Conservation (phyloP, 30 jellyfish, hydroid and myxozoan species). For the Hydractinia echinata region DNA sequence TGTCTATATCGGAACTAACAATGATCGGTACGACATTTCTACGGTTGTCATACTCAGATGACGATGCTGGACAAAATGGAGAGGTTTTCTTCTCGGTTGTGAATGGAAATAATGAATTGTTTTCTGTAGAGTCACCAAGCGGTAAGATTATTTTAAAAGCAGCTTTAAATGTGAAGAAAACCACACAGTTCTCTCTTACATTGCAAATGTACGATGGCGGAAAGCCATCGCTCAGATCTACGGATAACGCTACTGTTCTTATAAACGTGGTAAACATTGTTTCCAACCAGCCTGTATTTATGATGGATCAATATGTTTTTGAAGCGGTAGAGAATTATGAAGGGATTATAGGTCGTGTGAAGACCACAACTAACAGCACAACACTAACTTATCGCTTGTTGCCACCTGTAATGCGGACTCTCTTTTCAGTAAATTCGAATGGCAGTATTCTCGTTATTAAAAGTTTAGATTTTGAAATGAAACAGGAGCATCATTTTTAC, state of each 20-base stretch:
- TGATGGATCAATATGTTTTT: not conserved
- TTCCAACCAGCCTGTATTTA: not conserved
- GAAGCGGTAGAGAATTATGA: not conserved
- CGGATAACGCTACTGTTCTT: slow-evolving; percentile 46
- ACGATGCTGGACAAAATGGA: slow-evolving; percentile 50
- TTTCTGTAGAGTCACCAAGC: not conserved
- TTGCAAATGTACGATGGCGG: slow-evolving; percentile 61
- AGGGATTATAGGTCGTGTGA: slow-evolving; percentile 2
- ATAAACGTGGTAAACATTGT: slow-evolving; percentile 10
- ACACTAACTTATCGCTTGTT: not conserved
- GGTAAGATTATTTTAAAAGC: slow-evolving; percentile 12
- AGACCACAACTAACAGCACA: not conserved
- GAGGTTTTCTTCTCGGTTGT: slow-evolving; percentile 34
- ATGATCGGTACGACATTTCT: not conserved
- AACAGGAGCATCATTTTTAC: not conserved
- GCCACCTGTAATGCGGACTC: not conserved
- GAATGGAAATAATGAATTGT: slow-evolving; percentile 26
- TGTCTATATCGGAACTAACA: not conserved
- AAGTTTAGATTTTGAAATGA: slow-evolving; percentile 1
- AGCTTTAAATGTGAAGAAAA: not conserved
- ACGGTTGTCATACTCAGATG: slow-evolving; percentile 35
- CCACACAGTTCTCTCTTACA: not conserved
- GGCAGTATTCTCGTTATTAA: not conserved
- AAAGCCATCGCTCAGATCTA: slow-evolving; percentile 41
- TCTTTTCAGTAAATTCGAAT: not conserved